phyloP scores from a whole-genome alignment of 2,113 vertebrate genomes.

The Coptodon bakossiorum region DNA sequence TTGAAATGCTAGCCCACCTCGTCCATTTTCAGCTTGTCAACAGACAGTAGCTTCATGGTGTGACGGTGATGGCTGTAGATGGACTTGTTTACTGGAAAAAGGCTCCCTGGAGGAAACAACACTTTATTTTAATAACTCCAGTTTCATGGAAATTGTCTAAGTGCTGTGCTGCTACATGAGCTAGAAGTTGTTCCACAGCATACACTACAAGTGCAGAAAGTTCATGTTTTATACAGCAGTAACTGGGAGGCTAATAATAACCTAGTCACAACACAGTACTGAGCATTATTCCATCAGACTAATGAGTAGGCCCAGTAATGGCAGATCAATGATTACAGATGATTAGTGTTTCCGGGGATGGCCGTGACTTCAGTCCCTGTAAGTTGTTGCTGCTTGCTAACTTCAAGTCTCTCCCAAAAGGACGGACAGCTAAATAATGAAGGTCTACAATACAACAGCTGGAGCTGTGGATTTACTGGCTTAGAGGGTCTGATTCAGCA shows the following conservation, averaged over 20 bases:
- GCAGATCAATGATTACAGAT: constrained; percentile 45
- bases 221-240: not conserved
- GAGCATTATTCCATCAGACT: constrained; percentile 33
- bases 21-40: not conserved
- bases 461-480: constrained; percentile 46
- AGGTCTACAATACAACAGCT: constrained; percentile 38
- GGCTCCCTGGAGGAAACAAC: not conserved
- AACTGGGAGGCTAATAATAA: constrained; percentile 7
- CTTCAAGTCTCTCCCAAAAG: constrained; percentile 40
- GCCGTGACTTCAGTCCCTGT: constrained; percentile 21
- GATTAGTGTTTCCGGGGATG: constrained; percentile 19
- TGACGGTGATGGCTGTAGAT: not conserved
- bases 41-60: not conserved
- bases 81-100: not conserved
- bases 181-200: not conserved
- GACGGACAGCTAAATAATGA: constrained; percentile 21
- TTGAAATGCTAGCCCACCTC: not conserved
- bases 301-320: constrained; percentile 26
- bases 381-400: constrained; percentile 2
- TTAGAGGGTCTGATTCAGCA: constrained; percentile 25
- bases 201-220: not conserved
- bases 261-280: not conserved
- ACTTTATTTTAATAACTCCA: not conserved
- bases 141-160: not conserved
- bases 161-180: not conserved